phyloP scores from a whole-genome alignment of 2,113 vertebrate genomes.

The Sinosuthora webbiana region DNA sequence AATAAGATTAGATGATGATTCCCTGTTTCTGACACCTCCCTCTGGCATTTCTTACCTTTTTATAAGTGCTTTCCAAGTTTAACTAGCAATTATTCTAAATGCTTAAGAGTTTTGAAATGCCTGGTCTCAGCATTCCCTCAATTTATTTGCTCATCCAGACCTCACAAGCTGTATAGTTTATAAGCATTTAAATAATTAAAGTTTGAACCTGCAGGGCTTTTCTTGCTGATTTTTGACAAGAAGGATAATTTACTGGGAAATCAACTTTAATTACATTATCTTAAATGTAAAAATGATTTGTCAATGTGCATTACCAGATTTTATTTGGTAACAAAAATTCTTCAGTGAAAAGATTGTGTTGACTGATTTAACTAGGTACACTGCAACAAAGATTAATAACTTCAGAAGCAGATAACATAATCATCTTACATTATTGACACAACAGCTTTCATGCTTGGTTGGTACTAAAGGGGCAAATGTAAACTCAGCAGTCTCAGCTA shows the following conservation, averaged over 20 bases:
- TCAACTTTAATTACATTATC: conserved; percentile 25
- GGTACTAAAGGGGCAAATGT: neutral
- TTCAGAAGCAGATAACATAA: neutral
- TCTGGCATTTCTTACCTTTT: neutral
- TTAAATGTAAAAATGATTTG: conserved; percentile 35
- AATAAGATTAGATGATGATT: neutral
- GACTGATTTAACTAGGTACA: conserved; percentile 11
- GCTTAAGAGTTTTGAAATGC: conserved; percentile 21
- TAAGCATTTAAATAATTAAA: conserved; percentile 49
- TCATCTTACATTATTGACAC: neutral
- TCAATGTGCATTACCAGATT: neutral
- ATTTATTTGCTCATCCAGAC: conserved; percentile 38
- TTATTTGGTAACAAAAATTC: neutral
- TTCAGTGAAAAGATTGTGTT: neutral
- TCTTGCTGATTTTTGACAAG: conserved; percentile 17
- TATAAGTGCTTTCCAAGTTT: neutral
- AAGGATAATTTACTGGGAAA: neutral
- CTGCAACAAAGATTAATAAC: conserved; percentile 9
- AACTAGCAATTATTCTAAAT: conserved; percentile 23
- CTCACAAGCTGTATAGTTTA: conserved; percentile 22
- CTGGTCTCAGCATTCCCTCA: conserved; percentile 5
- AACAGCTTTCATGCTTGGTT: neutral
- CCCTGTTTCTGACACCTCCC: neutral
- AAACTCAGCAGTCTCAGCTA: neutral
- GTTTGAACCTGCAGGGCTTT: conserved; percentile 18